Evolutionary conservation across 2,888 invertebrate genomes (phyloP), one percentile per base, ranked within the genome.

Genomic region (Leucoma salicis): DNA sequence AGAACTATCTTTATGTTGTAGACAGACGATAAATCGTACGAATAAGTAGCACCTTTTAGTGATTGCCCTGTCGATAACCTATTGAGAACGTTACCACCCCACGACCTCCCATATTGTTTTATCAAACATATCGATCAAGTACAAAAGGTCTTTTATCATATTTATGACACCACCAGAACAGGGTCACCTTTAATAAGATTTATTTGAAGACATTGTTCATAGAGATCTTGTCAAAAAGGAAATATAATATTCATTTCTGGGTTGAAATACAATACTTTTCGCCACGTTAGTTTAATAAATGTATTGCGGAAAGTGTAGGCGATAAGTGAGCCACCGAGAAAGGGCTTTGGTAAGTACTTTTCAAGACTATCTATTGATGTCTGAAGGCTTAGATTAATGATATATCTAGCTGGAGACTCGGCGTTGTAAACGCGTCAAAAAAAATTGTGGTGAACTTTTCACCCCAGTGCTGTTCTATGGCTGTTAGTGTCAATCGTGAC

Each of bases 181-280:
- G 5, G 37, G 21, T 15, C n/a, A n/a, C n/a, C n/a, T n/a, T n/a
- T n/a, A n/a, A n/a, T 35, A 21, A 8, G 21, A 8, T 21, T 21
- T 21, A 21, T 21, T 21, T 8, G 21, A 8, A 21, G 21, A 21
- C 32, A 12, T 16, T 43, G 35, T 46, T 43, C 16, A 34, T 42
- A 29, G 12, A 11, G 8, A 6, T 27, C 13, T 14, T 5, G 12
- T 21, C 32, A 28, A 36, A 41, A 31, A 12, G 14, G 18, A 39
- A 21, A 21, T 6, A 38, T 31, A 35, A 38, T 31, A 35, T 41
- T 28, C 28, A 35, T 35, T 43, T 39, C 27, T 34, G n/a, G 25
- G 29, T 37, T 31, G 47, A 41, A 39, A 50, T 45, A 42, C 32
- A 43, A 48, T 46, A 42, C 39, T 44, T 42, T 16, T 31, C n/a